These are phyloP conservation scores for Melieria omissa DNA, from an alignment of 2,888 invertebrate species.

Conservation along the genomic window DNA sequence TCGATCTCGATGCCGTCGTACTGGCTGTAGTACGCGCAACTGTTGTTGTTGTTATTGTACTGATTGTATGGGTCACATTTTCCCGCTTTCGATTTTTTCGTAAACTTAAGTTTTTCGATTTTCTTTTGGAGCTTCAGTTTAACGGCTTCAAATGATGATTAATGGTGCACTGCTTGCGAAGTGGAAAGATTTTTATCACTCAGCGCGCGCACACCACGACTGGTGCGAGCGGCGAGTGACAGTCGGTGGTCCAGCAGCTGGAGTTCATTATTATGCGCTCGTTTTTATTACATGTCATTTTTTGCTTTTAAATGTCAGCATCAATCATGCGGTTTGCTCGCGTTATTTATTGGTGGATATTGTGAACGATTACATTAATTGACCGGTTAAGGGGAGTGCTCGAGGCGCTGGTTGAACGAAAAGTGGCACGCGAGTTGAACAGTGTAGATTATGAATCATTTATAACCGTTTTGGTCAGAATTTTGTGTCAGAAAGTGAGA, in stretches of 20 bases:
- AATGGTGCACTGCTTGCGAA: constrained; percentile 48
- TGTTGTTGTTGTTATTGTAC: constrained; percentile 7
- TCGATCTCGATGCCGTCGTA: constrained; percentile 23
- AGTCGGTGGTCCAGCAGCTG: background rate
- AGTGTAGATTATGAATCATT: too few relatives aligned
- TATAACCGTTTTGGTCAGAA: too few relatives aligned
- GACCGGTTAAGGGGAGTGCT: background rate
- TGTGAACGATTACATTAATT: constrained; percentile 10
- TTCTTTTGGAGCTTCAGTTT: constrained; percentile 47
- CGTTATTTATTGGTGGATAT: constrained; percentile 23
- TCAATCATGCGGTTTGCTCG: constrained; percentile 15
- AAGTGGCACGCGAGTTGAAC: too few relatives aligned
- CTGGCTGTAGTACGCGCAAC: constrained; percentile 26
- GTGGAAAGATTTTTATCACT: constrained; percentile 23
- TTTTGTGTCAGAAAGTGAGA: too few relatives aligned
- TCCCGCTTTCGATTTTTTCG: constrained; percentile 41
- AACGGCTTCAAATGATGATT: constrained; percentile 54
- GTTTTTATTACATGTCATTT: constrained; percentile 13
- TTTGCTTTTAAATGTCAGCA: constrained; percentile 12
- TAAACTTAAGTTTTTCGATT: constrained; percentile 50
- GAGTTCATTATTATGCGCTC: constrained; percentile 29
- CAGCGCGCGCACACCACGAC: constrained; percentile 6
- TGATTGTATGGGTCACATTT: constrained; percentile 47
- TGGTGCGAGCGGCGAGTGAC: too few relatives aligned
- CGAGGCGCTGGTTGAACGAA: constrained; percentile 16